These are phyloP conservation scores for Microplitis mediator DNA, from an alignment of 1,140 invertebrate genomes.

Conservation along the genomic window DNA sequence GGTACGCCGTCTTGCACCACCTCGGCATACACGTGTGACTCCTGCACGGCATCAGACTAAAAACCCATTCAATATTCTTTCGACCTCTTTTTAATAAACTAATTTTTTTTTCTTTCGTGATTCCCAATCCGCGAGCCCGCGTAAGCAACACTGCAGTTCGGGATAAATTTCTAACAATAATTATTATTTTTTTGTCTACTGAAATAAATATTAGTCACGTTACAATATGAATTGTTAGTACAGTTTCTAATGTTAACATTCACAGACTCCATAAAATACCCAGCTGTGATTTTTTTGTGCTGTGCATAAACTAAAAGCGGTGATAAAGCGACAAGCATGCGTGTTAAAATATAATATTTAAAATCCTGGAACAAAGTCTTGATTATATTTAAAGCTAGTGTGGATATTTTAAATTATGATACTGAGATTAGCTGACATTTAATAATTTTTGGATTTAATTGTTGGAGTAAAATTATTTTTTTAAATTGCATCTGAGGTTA, in stretches of 20 bases:
- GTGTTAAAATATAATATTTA: neutral
- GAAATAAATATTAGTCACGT: no score
- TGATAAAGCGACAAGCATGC: conserved; percentile 13
- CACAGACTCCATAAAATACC: conserved; percentile 16
- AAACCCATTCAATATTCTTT: conserved; percentile 49
- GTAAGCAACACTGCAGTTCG: conserved; percentile 28
- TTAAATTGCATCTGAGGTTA: no score
- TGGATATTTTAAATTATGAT: neutral
- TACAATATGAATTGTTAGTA: no score
- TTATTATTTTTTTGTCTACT: neutral
- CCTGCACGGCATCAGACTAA: conserved; percentile 61
- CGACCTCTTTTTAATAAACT: neutral
- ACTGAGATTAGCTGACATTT: no score
- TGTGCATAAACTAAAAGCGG: neutral
- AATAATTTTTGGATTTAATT: no score
- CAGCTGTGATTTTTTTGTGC: conserved; percentile 1
- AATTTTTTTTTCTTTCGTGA: no score
- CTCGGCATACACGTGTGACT: conserved; percentile 57
- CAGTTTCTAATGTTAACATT: neutral
- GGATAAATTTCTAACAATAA: no score
- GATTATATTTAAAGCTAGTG: no score
- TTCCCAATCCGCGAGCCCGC: conserved; percentile 24
- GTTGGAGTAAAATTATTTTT: no score
- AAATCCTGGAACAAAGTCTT: conserved; percentile 42
- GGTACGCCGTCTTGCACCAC: conserved; percentile 49